Evolutionary conservation across 2,797 vertebrate species (phyloP).

Genomic region (Sphenopsis melanotis): DNA sequence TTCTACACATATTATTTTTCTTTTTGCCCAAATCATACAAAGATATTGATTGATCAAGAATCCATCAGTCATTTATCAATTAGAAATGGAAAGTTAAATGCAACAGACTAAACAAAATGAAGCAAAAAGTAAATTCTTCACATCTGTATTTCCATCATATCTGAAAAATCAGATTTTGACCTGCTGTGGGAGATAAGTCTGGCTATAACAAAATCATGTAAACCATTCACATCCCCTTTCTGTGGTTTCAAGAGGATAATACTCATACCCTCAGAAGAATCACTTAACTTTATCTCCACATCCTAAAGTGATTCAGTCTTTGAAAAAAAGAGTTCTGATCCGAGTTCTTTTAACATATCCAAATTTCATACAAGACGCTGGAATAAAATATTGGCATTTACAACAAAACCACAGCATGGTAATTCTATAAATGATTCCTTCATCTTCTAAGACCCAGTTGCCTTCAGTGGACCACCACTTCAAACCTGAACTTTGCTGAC

Average conservation of each 20-base stretch:
- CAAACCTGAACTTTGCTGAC: slow-evolving; percentile 51
- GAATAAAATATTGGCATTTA: slow-evolving; percentile 20
- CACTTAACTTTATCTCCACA: slow-evolving; percentile 63
- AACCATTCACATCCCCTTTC: slow-evolving; percentile 2
- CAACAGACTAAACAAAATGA: neutral
- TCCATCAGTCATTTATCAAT: neutral
- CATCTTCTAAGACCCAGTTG: neutral
- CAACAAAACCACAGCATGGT: slow-evolving; percentile 40
- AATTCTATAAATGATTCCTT: neutral
- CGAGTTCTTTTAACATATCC: slow-evolving; percentile 31
- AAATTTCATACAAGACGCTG: slow-evolving; percentile 2
- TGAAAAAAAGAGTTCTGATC: slow-evolving; percentile 52
- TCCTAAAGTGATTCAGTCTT: slow-evolving; percentile 69
- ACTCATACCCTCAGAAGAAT: slow-evolving; percentile 69
- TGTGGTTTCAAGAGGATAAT: slow-evolving; percentile 38
- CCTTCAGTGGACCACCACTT: slow-evolving; percentile 39
- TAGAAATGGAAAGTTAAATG: neutral
- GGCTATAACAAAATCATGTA: neutral
- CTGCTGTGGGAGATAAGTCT: neutral
- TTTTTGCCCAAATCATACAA: neutral
- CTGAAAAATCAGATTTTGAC: neutral
- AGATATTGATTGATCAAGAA: neutral
- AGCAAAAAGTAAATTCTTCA: neutral
- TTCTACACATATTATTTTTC: neutral
- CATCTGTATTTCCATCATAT: neutral